Evolutionary conservation across 2,113 vertebrate species (phyloP).

Genomic region (Periophthalmus modestus): DNA sequence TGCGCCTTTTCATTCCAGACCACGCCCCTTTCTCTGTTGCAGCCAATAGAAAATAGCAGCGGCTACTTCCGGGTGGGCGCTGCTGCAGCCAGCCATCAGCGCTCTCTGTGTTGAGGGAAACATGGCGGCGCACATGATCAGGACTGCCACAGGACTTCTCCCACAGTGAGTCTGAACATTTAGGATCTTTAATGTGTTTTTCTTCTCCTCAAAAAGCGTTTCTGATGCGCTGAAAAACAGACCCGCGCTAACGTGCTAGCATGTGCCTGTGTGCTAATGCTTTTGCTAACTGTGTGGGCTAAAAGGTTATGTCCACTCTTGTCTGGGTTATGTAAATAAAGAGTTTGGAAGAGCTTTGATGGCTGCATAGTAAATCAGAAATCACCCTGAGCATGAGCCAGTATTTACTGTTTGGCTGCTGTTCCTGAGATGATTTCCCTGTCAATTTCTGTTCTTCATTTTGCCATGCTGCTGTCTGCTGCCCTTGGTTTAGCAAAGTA

Average conservation of each 20-base stretch:
- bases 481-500: no score
- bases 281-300: not conserved
- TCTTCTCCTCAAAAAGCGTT: not conserved
- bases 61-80: rapidly evolving
- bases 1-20: not conserved
- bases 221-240: not conserved
- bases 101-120: conserved; percentile 34
- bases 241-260: not conserved
- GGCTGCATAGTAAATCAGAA: not conserved
- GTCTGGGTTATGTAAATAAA: not conserved
- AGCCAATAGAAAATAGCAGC: conserved; percentile 60
- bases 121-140: conserved; percentile 72
- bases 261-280: not conserved
- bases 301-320: not conserved
- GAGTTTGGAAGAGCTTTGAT: no score
- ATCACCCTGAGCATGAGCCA: not conserved
- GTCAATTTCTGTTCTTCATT: not conserved
- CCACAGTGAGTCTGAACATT: conserved; percentile 70
- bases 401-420: not conserved
- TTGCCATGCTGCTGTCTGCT: not conserved
- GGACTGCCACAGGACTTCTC: conserved; percentile 41
- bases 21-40: conserved; percentile 4
- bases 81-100: conserved; percentile 61
- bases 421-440: not conserved
- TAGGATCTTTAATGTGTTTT: conserved; percentile 34